Conservation (phyloP, 2,888 invertebrate genomes). For the Polyploca ridens region DNA sequence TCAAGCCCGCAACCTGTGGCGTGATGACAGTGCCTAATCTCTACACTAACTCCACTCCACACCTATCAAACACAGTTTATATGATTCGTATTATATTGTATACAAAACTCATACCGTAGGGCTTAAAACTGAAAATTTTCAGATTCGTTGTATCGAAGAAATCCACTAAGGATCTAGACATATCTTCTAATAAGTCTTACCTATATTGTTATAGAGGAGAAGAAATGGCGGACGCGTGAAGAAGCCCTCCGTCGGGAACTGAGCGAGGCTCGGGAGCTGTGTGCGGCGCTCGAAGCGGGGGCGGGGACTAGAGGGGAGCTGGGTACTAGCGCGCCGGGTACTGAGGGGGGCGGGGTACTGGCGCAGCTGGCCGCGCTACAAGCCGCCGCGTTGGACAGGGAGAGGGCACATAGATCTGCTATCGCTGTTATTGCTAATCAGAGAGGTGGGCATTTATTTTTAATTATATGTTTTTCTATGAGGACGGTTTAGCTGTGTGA, state of each 20-base stretch:
- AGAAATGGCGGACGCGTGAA: conserved; percentile 68
- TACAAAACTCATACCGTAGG: no score
- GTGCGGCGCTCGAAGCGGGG: conserved; percentile 40
- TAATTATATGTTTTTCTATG: no score
- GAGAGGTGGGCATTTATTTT: conserved; percentile 33
- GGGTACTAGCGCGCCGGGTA: conserved; percentile 12
- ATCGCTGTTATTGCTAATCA: conserved; percentile 28
- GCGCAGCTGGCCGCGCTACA: conserved; percentile 65
- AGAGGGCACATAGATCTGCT: conserved; percentile 48
- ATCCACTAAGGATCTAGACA: no score
- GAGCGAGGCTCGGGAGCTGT: conserved; percentile 25
- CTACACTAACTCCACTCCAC: no score
- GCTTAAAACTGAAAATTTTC: no score
- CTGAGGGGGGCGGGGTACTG: conserved; percentile 40
- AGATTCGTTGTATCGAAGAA: no score
- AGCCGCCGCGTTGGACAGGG: conserved; percentile 59
- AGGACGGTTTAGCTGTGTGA: no score
- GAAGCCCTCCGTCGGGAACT: conserved; percentile 28
- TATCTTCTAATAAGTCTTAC: no score
- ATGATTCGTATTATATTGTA: no score
- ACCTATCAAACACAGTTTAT: no score
- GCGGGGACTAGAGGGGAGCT: not conserved
- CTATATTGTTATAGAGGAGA: conserved; percentile 57
- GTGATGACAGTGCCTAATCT: no score
- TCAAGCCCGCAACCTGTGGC: no score